A percentile compares a stretch with the other conserved stretches of the same genome.
Conservation (phyloP, 2,888 invertebrate genomes). For the Limnephilus marmoratus region DNA sequence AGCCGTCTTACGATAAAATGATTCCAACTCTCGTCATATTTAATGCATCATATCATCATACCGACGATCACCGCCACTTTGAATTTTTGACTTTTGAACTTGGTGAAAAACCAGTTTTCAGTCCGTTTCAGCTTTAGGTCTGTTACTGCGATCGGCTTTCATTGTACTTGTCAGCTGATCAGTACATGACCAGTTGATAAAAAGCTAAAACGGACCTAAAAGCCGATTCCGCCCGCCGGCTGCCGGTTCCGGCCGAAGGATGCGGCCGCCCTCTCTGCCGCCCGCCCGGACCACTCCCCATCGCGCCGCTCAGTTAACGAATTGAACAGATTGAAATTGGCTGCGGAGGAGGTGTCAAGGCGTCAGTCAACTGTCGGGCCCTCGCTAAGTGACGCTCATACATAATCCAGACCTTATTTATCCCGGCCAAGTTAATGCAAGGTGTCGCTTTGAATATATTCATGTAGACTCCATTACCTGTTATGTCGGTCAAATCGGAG, state of each 20-base stretch:
- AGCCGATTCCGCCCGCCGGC: too few species aligned
- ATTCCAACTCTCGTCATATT: too few species aligned
- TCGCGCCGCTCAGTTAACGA: conserved; percentile 29
- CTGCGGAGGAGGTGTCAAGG: conserved; percentile 42
- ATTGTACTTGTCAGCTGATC: too few species aligned
- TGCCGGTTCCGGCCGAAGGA: background rate
- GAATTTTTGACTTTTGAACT: too few species aligned
- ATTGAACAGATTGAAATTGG: conserved; percentile 42
- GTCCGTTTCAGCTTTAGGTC: too few species aligned
- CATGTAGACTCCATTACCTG: conserved; percentile 48
- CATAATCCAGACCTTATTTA: conserved; percentile 54
- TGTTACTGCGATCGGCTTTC: too few species aligned
- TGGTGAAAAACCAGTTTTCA: too few species aligned
- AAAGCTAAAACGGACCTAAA: too few species aligned
- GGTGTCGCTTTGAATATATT: conserved; percentile 56
- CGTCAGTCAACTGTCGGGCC: conserved; percentile 58
- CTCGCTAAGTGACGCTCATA: conserved; percentile 58
- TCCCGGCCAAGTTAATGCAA: conserved; percentile 55
- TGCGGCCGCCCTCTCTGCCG: background rate
- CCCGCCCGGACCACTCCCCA: background rate
- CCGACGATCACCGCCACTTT: too few species aligned
- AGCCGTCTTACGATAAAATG: too few species aligned
- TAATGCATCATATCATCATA: too few species aligned
- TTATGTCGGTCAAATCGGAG: conserved; percentile 29
- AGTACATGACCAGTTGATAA: too few species aligned